These are phyloP conservation scores for Anomalospiza imberbis DNA, from an alignment of 2,797 vertebrate genomes.

Conservation along the genomic window DNA sequence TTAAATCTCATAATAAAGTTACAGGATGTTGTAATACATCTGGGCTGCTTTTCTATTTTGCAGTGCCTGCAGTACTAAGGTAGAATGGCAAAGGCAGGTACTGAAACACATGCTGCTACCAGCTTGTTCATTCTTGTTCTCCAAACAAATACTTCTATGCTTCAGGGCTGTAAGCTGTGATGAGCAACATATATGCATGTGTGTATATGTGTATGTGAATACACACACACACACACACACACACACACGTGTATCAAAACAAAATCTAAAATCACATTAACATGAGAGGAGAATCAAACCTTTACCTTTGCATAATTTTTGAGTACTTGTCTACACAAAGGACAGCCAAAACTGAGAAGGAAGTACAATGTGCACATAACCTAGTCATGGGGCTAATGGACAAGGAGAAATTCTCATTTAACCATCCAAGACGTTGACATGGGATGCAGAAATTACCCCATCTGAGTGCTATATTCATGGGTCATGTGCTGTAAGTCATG, in stretches of 20 bases:
- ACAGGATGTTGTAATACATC: not conserved
- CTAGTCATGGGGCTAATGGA: not conserved
- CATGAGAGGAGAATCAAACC: not conserved
- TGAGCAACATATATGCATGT: not conserved
- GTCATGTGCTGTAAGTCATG: not conserved
- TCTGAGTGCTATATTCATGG: not conserved
- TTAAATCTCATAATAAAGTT: not conserved
- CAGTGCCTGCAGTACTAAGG: not conserved
- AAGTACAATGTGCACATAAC: not conserved
- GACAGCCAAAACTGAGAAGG: not conserved
- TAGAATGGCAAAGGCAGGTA: not conserved
- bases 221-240: accelerated
- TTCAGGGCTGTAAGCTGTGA: not conserved
- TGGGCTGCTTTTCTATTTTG: not conserved
- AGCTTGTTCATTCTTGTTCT: not conserved
- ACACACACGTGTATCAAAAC: accelerated
- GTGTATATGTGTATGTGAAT: accelerated
- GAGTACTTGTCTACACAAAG: not conserved
- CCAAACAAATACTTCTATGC: not conserved
- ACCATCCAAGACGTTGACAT: not conserved
- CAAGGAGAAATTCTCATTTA: not conserved
- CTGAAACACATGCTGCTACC: not conserved
- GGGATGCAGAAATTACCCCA: not conserved
- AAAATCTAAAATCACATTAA: not conserved
- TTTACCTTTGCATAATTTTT: not conserved